These are phyloP conservation scores for Hirtodrosophila trivittata DNA, from an alignment of 2,888 invertebrate genomes.

Conservation along the genomic window DNA sequence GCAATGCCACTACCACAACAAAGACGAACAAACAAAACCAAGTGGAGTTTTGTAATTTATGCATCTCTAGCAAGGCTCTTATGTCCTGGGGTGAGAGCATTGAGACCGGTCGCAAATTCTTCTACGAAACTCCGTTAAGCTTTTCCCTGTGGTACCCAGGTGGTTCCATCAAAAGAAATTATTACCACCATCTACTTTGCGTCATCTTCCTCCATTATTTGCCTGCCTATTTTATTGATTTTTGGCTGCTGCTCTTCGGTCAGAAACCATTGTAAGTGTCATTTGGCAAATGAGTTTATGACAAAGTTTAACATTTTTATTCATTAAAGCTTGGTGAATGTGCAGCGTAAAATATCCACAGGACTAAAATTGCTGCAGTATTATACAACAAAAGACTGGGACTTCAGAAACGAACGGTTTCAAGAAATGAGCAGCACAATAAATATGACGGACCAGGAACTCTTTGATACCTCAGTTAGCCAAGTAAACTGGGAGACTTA, in stretches of 20 bases:
- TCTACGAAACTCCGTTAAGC: conserved; percentile 89
- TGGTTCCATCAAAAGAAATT: conserved; percentile 89
- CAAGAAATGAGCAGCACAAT: conserved; percentile 85
- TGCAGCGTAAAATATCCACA: conserved; percentile 86
- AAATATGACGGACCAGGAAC: conserved; percentile 85
- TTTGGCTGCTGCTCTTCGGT: conserved; percentile 87
- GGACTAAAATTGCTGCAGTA: conserved; percentile 88
- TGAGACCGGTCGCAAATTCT: conserved; percentile 86
- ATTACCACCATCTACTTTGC: conserved; percentile 87
- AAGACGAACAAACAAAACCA: conserved; percentile 57
- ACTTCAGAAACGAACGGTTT: conserved; percentile 88
- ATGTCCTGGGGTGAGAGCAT: conserved; percentile 94
- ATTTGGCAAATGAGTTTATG: background rate
- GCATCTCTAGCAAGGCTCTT: conserved; percentile 90
- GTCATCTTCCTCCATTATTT: conserved; percentile 89
- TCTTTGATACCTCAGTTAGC: conserved; percentile 86
- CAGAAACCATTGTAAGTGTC: conserved; percentile 91
- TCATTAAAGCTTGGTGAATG: conserved; percentile 85
- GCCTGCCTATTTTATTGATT: conserved; percentile 91
- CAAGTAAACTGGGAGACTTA: conserved; percentile 87
- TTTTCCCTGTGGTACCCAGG: conserved; percentile 92
- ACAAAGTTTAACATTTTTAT: conserved; percentile 4
- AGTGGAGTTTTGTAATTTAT: conserved; percentile 87
- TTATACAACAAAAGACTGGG: conserved; percentile 92
- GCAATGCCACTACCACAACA: conserved; percentile 59